These are phyloP conservation scores for Ligdia adustata DNA, from an alignment of 2,888 invertebrate species.

Conservation along the genomic window DNA sequence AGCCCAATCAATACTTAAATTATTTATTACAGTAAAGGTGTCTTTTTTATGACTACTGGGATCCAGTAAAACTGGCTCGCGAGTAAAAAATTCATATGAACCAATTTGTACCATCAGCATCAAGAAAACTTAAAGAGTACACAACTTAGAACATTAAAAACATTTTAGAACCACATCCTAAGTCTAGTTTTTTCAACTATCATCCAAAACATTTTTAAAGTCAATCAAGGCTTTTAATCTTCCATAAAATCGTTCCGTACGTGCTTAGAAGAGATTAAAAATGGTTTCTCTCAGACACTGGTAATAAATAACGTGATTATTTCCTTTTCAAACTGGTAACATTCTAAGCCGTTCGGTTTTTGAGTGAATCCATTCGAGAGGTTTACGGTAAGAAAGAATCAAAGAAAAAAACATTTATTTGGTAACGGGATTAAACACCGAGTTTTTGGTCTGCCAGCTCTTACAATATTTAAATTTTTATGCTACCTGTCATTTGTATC, in stretches of 20 bases:
- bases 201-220: constrained; percentile 63
- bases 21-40: constrained; percentile 25
- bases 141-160: too few species aligned
- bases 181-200: constrained; percentile 52
- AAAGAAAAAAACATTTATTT: constrained; percentile 4
- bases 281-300: constrained; percentile 63
- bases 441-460: constrained; percentile 29
- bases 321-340: constrained; percentile 71
- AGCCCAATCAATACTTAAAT: constrained; percentile 20
- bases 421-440: constrained; percentile 61
- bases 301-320: constrained; percentile 82
- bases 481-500: constrained; percentile 39
- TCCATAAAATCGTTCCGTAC: constrained; percentile 72
- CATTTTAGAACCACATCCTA: neutral
- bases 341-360: constrained; percentile 62
- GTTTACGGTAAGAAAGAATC: constrained; percentile 42
- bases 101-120: constrained; percentile 31
- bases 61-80: constrained; percentile 36
- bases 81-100: constrained; percentile 22
- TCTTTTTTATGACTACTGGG: constrained; percentile 38
- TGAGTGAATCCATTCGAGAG: constrained; percentile 64
- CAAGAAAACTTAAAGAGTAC: too few species aligned
- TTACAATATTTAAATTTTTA: constrained; percentile 35
- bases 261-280: constrained; percentile 77
- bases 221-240: constrained; percentile 75